These are phyloP conservation scores for Trichoplusia ni DNA, from an alignment of 1,140 invertebrate genomes.

Conservation along the genomic window DNA sequence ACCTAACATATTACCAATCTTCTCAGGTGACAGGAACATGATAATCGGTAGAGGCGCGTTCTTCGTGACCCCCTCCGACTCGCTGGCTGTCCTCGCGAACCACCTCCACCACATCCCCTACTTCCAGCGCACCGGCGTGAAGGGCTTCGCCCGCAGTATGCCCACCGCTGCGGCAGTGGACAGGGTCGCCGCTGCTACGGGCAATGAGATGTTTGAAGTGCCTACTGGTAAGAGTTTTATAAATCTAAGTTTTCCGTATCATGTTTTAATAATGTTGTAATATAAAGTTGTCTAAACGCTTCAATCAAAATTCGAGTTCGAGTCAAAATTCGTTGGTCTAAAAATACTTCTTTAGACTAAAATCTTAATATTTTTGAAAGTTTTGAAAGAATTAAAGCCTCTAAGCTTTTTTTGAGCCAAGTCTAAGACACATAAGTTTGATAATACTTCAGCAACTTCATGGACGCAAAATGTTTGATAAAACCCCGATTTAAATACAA, in stretches of 20 bases:
- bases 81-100: constrained; percentile 96
- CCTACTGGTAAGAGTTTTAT: constrained; percentile 88
- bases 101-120: constrained; percentile 97
- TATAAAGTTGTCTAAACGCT: too few species aligned
- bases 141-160: constrained; percentile 98
- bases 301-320: too few species aligned
- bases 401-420: too few species aligned
- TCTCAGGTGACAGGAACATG: constrained; percentile 94
- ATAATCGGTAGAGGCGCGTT: constrained; percentile 98
- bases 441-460: too few species aligned
- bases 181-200: constrained; percentile 90
- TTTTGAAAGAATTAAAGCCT: too few species aligned
- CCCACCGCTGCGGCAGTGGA: constrained; percentile 98
- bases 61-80: constrained; percentile 99
- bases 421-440: too few species aligned
- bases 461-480: too few species aligned
- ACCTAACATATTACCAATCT: too few species aligned
- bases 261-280: neutral
- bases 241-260: neutral
- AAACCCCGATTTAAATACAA: too few species aligned
- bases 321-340: too few species aligned
- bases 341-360: too few species aligned
- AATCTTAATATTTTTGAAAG: too few species aligned
- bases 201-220: constrained; percentile 94
- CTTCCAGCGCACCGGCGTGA: constrained; percentile 92